Base-by-base conservation (phyloP, 2,797 vertebrate species). In the Knipowitschia caucasica region DNA sequence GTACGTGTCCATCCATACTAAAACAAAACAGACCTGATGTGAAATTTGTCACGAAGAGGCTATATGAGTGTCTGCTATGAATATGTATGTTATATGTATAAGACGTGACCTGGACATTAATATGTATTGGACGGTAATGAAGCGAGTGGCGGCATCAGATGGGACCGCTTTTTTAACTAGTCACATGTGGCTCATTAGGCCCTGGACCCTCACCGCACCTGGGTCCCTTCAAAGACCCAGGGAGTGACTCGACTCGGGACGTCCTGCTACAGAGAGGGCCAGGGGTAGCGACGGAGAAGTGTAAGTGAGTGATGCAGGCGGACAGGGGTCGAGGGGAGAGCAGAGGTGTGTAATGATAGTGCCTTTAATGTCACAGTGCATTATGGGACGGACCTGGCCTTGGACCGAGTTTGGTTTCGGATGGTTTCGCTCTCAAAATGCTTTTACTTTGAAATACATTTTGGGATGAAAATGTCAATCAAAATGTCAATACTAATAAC, bases 51-150 rank as follows among this genome's bases (percentile, higher is more conserved):
- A 81, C 77, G 67, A 65, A 62, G 71, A 75, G 57, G 72, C 78
- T 87, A 83, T 80, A 82, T 71, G 71, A 59, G 71, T 80, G 86
- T 65, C 80, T 70, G 78, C 69, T 81, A 86, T 88, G 86, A 85
- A 86, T 88, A 86, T 88, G 86, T 77, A 86, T 86, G 78, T 62
- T 71, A 78, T 82, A 88, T 84, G 83, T 86, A 86, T 85, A 86
- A 83, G 73, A 83, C 62, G 75, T 83, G 83, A 86, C 77, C 80
- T 83, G 81, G 76, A 66, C 84, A 86, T 88, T 86, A 88, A 88
- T 88, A 88, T 88, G 86, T 88, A 88, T 88, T 88, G 84, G 69
- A 73, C 43, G 69, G 86, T 88, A 88, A 88, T 88, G 84, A 88
- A 80, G 83, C 77, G 70, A 85, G 74, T 71, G 80, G 82, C 69